phyloP scores from a whole-genome alignment of 2,888 invertebrate species.

The Synanthedon myopaeformis region DNA sequence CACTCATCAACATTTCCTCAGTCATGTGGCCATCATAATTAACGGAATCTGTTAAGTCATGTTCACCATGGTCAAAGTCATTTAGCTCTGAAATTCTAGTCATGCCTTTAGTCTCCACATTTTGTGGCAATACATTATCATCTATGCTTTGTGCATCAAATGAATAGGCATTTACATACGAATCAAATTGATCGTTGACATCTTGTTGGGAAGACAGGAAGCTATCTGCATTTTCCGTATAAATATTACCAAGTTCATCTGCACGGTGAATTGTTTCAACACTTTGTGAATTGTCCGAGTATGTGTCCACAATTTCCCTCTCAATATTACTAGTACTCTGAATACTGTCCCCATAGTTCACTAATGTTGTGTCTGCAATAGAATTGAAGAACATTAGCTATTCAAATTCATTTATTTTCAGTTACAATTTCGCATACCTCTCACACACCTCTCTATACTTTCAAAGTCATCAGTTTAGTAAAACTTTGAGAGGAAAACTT shows the following conservation, averaged over 20 bases:
- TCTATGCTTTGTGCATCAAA: constrained; percentile 34
- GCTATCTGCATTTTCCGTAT: constrained; percentile 44
- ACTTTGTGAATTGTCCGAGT: constrained; percentile 45
- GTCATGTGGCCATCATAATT: constrained; percentile 43
- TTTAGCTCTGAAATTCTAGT: constrained; percentile 16
- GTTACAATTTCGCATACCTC: no score
- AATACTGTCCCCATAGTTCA: constrained; percentile 50
- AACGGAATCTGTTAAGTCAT: constrained; percentile 9
- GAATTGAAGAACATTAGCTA: background rate
- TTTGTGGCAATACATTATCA: constrained; percentile 22
- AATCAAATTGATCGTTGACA: constrained; percentile 44
- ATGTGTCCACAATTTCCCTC: constrained; percentile 43
- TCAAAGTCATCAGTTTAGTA: no score
- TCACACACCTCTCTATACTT: no score
- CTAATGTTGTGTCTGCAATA: constrained; percentile 51
- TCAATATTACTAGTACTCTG: constrained; percentile 25
- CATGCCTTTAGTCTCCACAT: no score
- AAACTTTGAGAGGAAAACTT: no score
- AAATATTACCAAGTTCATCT: constrained; percentile 58
- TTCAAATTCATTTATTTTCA: no score
- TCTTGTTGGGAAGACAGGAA: constrained; percentile 39
- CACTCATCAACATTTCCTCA: constrained; percentile 56
- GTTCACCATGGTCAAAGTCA: constrained; percentile 43
- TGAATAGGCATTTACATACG: constrained; percentile 50
- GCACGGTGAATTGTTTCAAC: constrained; percentile 42